These are phyloP conservation scores for Frankliniella intonsa DNA, from an alignment of 2,888 invertebrate species.

Conservation along the genomic window DNA sequence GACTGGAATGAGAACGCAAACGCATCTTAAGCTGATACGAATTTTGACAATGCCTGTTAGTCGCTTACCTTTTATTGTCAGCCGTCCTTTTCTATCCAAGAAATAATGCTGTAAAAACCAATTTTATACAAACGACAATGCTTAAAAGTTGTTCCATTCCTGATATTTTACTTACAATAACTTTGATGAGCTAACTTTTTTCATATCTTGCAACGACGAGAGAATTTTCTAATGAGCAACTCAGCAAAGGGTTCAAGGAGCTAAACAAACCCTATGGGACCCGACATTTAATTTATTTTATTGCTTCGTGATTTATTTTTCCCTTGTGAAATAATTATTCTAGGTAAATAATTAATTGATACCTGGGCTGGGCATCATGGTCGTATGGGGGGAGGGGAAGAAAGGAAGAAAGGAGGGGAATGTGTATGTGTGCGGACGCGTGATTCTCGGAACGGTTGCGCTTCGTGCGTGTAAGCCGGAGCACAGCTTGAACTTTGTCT, in stretches of 20 bases:
- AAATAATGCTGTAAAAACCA: too few species aligned
- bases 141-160: too few species aligned
- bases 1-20: too few species aligned
- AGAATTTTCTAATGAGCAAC: background rate
- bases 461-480: background rate
- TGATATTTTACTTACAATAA: too few species aligned
- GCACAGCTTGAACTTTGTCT: too few species aligned
- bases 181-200: too few species aligned
- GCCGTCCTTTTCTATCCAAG: too few species aligned
- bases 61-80: too few species aligned
- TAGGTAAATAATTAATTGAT: conserved; percentile 27
- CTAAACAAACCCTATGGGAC: background rate
- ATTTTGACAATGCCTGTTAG: too few species aligned
- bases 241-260: background rate
- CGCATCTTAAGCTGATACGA: too few species aligned
- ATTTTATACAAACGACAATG: too few species aligned
- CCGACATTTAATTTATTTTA: background rate
- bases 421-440: background rate
- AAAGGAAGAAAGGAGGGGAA: background rate
- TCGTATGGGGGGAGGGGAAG: background rate
- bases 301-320: background rate
- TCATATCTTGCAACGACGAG: background rate
- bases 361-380: background rate
- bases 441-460: background rate
- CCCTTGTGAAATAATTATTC: conserved; percentile 13